Conservation (phyloP, 2,888 invertebrate species). For the Linnaemya vulpina region DNA sequence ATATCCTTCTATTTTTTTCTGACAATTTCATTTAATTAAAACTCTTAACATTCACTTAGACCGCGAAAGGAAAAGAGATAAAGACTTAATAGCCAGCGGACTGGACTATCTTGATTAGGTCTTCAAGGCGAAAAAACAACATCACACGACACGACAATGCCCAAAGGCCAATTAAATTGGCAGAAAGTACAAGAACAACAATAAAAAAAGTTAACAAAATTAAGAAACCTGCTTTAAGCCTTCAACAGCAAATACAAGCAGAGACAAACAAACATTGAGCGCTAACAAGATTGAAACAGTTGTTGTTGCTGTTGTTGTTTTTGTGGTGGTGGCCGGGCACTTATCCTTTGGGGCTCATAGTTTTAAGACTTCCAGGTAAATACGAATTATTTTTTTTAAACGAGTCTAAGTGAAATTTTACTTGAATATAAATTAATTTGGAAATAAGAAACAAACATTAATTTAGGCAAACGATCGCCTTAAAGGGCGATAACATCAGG, state of each 20-base stretch:
- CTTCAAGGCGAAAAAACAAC: conserved; percentile 25
- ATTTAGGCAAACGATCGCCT: not conserved
- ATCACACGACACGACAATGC: conserved; percentile 34
- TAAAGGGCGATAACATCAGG: conserved; percentile 34
- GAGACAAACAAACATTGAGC: conserved; percentile 17
- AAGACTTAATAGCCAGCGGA: conserved; percentile 35
- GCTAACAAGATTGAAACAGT: not conserved
- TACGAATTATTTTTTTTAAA: not conserved
- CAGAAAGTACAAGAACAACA: not conserved
- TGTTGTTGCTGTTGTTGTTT: no score
- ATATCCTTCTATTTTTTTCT: not conserved
- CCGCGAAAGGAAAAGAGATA: not conserved
- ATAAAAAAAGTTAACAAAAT: not conserved
- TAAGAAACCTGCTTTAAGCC: conserved; percentile 32
- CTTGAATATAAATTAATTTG: not conserved
- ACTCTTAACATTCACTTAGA: not conserved
- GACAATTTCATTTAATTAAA: conserved; percentile 37
- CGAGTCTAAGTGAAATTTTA: not conserved
- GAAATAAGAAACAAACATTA: not conserved
- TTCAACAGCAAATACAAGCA: conserved; percentile 25
- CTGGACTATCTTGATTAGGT: conserved; percentile 36
- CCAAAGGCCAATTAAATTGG: conserved; percentile 47
- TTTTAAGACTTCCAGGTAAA: not conserved
- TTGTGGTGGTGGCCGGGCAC: not conserved
- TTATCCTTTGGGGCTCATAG: not conserved